Evolutionary conservation across 2,113 vertebrate genomes (phyloP).

Genomic region (Taxidea taxus): DNA sequence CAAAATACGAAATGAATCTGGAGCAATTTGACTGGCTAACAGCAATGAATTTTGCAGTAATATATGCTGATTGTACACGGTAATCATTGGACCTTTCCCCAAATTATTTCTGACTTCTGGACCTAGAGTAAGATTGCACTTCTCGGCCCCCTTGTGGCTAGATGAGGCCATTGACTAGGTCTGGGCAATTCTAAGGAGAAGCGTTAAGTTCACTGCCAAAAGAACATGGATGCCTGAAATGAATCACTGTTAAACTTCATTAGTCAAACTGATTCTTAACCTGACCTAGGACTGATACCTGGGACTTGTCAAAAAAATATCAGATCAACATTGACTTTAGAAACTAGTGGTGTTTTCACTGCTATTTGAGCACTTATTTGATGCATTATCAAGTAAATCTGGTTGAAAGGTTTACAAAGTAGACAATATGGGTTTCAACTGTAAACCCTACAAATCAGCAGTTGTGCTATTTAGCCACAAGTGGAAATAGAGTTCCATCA

Average conservation of each 20-base stretch:
- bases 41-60: neutral
- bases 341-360: neutral
- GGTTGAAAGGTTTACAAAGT: neutral
- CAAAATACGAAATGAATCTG: neutral
- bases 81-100: neutral
- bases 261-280: neutral
- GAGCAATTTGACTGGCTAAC: neutral
- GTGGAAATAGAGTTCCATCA: neutral
- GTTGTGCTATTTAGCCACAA: neutral
- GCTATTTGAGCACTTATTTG: neutral
- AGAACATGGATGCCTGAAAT: neutral
- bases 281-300: neutral
- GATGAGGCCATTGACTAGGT: neutral
- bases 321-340: neutral
- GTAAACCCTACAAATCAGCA: neutral
- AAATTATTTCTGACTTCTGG: neutral
- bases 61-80: neutral
- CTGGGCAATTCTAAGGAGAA: neutral
- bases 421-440: neutral
- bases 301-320: neutral
- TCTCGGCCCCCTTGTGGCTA: constrained; percentile 2
- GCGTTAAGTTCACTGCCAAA: neutral
- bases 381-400: neutral
- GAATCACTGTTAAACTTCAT: neutral
- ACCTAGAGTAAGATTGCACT: neutral